Percentiles rank a stretch among this genome's conserved stretches.
Conservation (phyloP, 1,140 invertebrate genomes). For the Dendrolimus punctatus region DNA sequence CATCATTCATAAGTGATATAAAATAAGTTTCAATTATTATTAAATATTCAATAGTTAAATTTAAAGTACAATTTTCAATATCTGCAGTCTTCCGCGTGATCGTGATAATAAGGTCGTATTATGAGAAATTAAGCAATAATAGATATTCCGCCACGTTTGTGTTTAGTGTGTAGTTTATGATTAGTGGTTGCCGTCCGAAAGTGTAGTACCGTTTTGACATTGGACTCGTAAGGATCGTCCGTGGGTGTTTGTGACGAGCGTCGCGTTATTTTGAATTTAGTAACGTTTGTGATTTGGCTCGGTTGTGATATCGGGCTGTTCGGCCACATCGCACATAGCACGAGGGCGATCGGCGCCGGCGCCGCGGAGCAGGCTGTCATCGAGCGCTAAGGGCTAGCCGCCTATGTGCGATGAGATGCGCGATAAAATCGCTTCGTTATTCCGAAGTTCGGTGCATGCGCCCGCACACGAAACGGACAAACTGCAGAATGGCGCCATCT, state of each 20-base stretch:
- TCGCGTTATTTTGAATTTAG: conserved; percentile 22
- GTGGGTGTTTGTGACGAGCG: conserved; percentile 6
- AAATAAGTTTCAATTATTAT: conserved; percentile 4
- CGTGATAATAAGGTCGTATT: conserved; percentile 13
- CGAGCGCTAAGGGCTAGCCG: conserved; percentile 9
- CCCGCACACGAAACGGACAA: conserved; percentile 40
- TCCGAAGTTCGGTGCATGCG: conserved; percentile 47
- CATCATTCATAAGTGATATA: conserved; percentile 4
- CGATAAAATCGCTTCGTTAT: conserved; percentile 51
- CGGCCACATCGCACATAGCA: not conserved
- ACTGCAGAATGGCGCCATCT: conserved; percentile 37
- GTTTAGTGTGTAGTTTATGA: conserved; percentile 4
- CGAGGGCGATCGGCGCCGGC: conserved; percentile 38
- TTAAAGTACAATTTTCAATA: not conserved
- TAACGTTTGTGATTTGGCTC: conserved; percentile 25
- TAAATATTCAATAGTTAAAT: not conserved
- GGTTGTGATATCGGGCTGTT: conserved; percentile 14
- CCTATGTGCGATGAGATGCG: conserved; percentile 62
- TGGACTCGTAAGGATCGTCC: conserved; percentile 13
- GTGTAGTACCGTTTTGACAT: conserved; percentile 18
- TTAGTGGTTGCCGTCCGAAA: conserved; percentile 6
- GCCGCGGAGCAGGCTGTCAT: conserved; percentile 28
- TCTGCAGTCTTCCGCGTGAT: conserved; percentile 8
- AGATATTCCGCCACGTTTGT: conserved; percentile 12
- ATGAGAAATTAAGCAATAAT: conserved; percentile 17